Conservation (phyloP, 2,888 invertebrate species). For the Odontocolon sp. region DNA sequence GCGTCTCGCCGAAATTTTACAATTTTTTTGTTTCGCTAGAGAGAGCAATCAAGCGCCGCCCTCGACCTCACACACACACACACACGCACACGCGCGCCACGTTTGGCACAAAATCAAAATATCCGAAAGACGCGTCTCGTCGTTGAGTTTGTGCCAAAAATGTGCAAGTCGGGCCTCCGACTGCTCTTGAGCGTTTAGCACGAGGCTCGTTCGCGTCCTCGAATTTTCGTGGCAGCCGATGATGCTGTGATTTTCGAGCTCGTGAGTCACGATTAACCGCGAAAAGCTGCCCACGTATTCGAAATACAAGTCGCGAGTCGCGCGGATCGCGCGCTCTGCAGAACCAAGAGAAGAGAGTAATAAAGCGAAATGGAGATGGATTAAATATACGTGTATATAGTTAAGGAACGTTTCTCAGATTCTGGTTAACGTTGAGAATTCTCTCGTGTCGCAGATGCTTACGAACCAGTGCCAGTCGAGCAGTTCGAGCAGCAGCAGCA, state of each 20-base stretch:
- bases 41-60: no score
- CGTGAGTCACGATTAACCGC: slow-evolving; percentile 47
- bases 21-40: no score
- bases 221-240: slow-evolving; percentile 24
- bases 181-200: no score
- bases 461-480: slow-evolving; percentile 82
- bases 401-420: background rate
- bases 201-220: slow-evolving; percentile 14
- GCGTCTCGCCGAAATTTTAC: background rate
- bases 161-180: no score
- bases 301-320: slow-evolving; percentile 56
- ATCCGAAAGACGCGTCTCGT: slow-evolving; percentile 21
- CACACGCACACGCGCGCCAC: no score
- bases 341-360: slow-evolving; percentile 5
- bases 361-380: slow-evolving; percentile 45
- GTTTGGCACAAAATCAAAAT: slow-evolving; percentile 53
- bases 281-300: slow-evolving; percentile 42
- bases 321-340: no score
- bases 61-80: no score
- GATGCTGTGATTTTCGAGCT: slow-evolving; percentile 45
- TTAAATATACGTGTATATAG: background rate
- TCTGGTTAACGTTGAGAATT: slow-evolving; percentile 5
- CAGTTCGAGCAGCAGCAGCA: slow-evolving; percentile 83
- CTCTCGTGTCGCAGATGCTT: slow-evolving; percentile 73
- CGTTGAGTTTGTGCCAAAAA: slow-evolving; percentile 22